Percentiles rank a stretch among this genome's conserved stretches.
phyloP scores from a whole-genome alignment of 2,888 invertebrate species.

The Elmis aenea region DNA sequence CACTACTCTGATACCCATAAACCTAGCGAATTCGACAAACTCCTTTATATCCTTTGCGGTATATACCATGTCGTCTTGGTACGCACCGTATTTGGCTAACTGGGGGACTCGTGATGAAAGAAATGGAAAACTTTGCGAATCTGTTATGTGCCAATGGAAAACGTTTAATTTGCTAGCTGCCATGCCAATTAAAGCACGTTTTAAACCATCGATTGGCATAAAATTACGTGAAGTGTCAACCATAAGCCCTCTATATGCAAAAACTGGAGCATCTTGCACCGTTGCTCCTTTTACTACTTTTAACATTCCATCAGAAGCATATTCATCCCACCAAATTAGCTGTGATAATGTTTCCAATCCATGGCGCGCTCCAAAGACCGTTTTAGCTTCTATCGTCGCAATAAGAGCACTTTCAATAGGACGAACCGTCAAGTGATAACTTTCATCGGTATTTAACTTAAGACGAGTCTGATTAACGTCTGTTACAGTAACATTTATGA shows the following conservation, averaged over 20 bases:
- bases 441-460: slow-evolving; percentile 66
- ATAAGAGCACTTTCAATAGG: slow-evolving; percentile 48
- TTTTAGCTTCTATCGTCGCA: slow-evolving; percentile 60
- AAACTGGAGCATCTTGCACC: slow-evolving; percentile 73
- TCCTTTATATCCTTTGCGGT: slow-evolving; percentile 65
- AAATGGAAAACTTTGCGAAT: slow-evolving; percentile 91
- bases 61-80: slow-evolving; percentile 67
- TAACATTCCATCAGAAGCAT: slow-evolving; percentile 53
- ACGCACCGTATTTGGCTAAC: slow-evolving; percentile 79
- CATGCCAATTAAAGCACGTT: slow-evolving; percentile 81
- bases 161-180: slow-evolving; percentile 84
- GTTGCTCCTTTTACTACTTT: slow-evolving; percentile 61
- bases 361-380: slow-evolving; percentile 74
- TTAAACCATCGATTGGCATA: slow-evolving; percentile 67
- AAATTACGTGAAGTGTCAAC: slow-evolving; percentile 90
- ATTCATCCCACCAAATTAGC: slow-evolving; percentile 72
- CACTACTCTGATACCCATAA: slow-evolving; percentile 81
- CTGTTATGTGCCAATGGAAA: slow-evolving; percentile 89
- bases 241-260: slow-evolving; percentile 78
- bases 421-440: slow-evolving; percentile 61
- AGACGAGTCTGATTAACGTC: slow-evolving; percentile 51
- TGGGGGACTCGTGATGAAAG: slow-evolving; percentile 70
- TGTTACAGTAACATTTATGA: slow-evolving; percentile 53
- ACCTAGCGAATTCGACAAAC: slow-evolving; percentile 68
- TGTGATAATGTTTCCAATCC: slow-evolving; percentile 76